phyloP scores from a whole-genome alignment of 2,113 vertebrate genomes.

The Cyanoliseus patagonus region DNA sequence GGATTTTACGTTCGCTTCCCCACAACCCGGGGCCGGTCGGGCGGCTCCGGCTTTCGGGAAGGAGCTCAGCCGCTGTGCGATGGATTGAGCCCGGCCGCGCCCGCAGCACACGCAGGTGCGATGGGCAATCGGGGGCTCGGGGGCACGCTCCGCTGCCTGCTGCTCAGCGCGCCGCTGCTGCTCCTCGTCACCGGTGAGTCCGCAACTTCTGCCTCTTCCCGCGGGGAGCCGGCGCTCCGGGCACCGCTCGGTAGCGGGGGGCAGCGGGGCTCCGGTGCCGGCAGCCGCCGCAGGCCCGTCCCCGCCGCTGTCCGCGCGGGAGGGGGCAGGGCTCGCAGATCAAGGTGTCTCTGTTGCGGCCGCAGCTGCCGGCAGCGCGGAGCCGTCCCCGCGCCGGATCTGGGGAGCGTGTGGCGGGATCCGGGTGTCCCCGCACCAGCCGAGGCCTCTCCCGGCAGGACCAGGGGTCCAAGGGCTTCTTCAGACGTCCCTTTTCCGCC shows the following conservation, averaged over 20 bases:
- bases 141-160: constrained; percentile 84
- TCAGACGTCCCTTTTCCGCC: neutral
- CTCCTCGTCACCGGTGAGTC: constrained; percentile 85
- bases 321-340: neutral
- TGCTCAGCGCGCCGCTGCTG: constrained; percentile 81
- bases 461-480: neutral
- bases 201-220: constrained; percentile 27
- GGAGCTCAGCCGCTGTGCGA: constrained; percentile 17
- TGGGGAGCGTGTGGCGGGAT: neutral
- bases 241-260: neutral
- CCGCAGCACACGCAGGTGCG: constrained; percentile 75
- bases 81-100: constrained; percentile 67
- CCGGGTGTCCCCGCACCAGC: neutral
- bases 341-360: constrained; percentile 14
- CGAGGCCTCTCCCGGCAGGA: neutral
- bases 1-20: constrained; percentile 58
- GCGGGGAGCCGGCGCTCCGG: neutral
- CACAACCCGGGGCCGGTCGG: neutral
- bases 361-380: constrained; percentile 7
- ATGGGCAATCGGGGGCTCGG: constrained; percentile 85
- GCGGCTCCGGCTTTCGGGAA: constrained; percentile 55
- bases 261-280: neutral
- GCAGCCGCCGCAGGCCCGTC: neutral
- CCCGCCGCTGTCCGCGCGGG: neutral
- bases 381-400: neutral